Evolutionary conservation across 2,888 invertebrate species (phyloP), one percentile per base, ranked within the genome.

Genomic region (Tetanocera ferruginea): DNA sequence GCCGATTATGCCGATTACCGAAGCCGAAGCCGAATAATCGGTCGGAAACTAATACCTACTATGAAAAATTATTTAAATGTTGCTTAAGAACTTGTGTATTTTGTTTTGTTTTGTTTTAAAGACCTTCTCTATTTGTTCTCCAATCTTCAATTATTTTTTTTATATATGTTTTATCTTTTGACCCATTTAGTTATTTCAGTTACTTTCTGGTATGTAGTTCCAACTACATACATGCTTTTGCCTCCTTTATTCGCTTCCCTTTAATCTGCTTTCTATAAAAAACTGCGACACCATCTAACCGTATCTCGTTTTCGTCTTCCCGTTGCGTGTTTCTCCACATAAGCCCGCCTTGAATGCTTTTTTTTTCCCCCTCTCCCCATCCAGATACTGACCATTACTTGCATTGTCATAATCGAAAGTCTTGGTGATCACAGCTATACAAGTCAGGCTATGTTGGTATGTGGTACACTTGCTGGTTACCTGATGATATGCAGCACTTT

Each of bases 371-470:
- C 23, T 11, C 19, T 19, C 8, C 23, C 23, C 19, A 55, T 23
- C 19, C 23, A 64, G 88, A 81, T 84, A 55, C 82, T 88, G 76
- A 83, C 82, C 66, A 49, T 83, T 72, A 84, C 84, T 77, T 84
- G 82, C 76, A 82, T 87, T 51, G 80, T 85, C 11, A 77, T 87
- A 78, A 83, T 88, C 69, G 87, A 87, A 81, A 85, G 81, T 80
- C 81, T 86, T 14, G 73, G 82, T 76, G 86, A 87, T 78, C 84
- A 83, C 23, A 80, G 80, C 11, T 87, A 87, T 66, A 85, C 84
- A 76, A 84, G 86, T 74, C 86, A 86, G 64, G 86, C 87, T 69
- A 87, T 87, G 87, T 78, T 87, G 49, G 85, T 87, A 17, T 86
- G 87, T 78, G 87, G 87, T 70, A 85, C 87, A 0, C 79, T 88